Base-by-base conservation (phyloP, 1,140 invertebrate genomes). In the Acromyrmex heyeri region DNA sequence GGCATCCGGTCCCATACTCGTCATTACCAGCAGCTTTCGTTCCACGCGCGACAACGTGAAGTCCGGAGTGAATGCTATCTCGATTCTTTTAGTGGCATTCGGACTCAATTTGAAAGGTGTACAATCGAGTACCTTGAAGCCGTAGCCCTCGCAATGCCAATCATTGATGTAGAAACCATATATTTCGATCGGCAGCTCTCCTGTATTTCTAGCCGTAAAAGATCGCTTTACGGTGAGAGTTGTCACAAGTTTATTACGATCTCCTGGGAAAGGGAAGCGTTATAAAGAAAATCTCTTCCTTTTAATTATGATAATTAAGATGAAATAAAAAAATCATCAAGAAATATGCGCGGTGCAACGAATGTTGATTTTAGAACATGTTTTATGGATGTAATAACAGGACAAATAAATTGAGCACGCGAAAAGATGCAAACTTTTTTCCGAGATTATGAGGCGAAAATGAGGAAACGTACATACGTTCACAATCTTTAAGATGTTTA, bases 21-120 rank as follows among this genome's bases (percentile, higher is more conserved):
- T 97, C 6, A 95, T 94, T 87, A 96, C 95, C 87, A 95, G 94
- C 44, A 97, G 95, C 59, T 96, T 94, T 18, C 98, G 96, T 85
- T 97, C 96, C 34, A 99, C 96, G 82, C 97, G 96, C 0, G 98
- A 97, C 82, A 99, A 95, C 4, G 99, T 98, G 93, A 99, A 99
- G 95, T 99, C 99, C 8, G 99, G 97, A 0, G 98, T 98, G 94
- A 99, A 99, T 77, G 98, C 97, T 89, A 99, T 98, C 91, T 99
- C 98, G 44, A 99, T 97, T 93, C 97, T 97, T 90, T 96, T 96
- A n/a, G 97, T 97, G 12, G 96, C 96, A 94, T 99, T 99, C 18
- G 98, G 98, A 77, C 95, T 95, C 55, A 99, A 95, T 59, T 96
- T 95, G 93, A 99, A 99, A 12, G 97, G 96, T 34, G 96, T 95